Conservation (phyloP, 2,797 vertebrate genomes). For the Sebastolobus altivelis region DNA sequence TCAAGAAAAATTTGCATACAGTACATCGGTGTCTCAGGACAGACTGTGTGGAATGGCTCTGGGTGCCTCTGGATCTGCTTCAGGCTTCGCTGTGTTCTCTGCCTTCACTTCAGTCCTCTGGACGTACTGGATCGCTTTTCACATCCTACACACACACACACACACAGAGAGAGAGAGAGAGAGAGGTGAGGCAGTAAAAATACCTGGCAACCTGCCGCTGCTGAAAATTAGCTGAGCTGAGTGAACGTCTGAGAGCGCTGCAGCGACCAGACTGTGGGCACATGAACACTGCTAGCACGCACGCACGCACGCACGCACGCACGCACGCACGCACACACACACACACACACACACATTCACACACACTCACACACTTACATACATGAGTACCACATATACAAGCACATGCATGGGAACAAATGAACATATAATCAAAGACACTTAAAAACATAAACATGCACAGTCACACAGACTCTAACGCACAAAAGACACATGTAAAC, state of each 20-base stretch:
- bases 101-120: slow-evolving; percentile 47
- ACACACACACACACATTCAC: slow-evolving; percentile 31
- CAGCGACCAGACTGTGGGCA: slow-evolving; percentile 43
- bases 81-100: slow-evolving; percentile 70
- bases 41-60: slow-evolving; percentile 7
- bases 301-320: slow-evolving; percentile 25
- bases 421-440: background rate
- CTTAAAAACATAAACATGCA: background rate
- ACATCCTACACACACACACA: slow-evolving; percentile 60
- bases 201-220: slow-evolving; percentile 71
- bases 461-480: background rate
- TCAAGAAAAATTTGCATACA: too few relatives aligned
- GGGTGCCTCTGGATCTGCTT: slow-evolving; percentile 53
- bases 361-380: background rate
- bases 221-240: slow-evolving; percentile 68
- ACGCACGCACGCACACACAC: background rate
- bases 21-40: too few relatives aligned
- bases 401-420: background rate
- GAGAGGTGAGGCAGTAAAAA: slow-evolving; percentile 73
- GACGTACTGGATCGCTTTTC: slow-evolving; percentile 70
- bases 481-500: background rate
- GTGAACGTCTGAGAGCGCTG: slow-evolving; percentile 63
- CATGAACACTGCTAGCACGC: background rate
- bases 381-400: background rate
- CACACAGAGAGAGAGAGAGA: slow-evolving; percentile 43